Base-by-base conservation (phyloP, 2,797 vertebrate genomes). In the Gymnocypris eckloni region DNA sequence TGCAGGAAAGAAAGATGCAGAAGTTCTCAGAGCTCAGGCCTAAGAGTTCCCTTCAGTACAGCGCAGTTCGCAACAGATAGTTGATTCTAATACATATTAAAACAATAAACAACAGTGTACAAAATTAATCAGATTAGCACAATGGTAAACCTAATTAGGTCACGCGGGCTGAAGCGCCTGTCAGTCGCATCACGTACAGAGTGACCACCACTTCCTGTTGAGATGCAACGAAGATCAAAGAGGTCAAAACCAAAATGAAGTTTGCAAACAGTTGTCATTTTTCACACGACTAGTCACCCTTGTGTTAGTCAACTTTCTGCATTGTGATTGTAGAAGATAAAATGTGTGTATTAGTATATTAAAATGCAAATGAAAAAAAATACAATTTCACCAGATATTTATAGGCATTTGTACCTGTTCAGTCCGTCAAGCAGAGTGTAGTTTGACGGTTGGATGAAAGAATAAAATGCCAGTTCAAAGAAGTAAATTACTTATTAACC, bases 161-260 rank as follows among this genome's bases (percentile, higher is more conserved):
- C 8, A 52, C 45, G 2, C 5, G 7, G 3, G 61, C 61, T 81
- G 6, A 67, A 50, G 2, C 10, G 0, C 28, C 1, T 33, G 45
- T 13, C 4, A 8, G n/a, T 22, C 0, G 1, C 41, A 66, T 81
- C 64, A 69, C 28, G 12, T 81, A 69, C 22, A 2, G 28, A 81
- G 12, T 69, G 64, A 81, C 79, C 79, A 43, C 76, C 54, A 69
- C 64, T 81, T 81, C 79, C 79, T 81, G 64, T 69, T 39, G 28
- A 39, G 43, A 69, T 52, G 28, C 61, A 39, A 28, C 3, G 4
- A 6, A 4, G 77, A 45, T 16, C 15, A 79, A 61, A 64, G 0
- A 43, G 59, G 56, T 66, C 56, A 61, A 64, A 79, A 41, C 41
- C n/a, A 33, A 66, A 79, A 79, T 5, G 41, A 39, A 11, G 1